These are phyloP conservation scores for Salvelinus sp. DNA, from an alignment of 2,113 vertebrate genomes.

Conservation along the genomic window DNA sequence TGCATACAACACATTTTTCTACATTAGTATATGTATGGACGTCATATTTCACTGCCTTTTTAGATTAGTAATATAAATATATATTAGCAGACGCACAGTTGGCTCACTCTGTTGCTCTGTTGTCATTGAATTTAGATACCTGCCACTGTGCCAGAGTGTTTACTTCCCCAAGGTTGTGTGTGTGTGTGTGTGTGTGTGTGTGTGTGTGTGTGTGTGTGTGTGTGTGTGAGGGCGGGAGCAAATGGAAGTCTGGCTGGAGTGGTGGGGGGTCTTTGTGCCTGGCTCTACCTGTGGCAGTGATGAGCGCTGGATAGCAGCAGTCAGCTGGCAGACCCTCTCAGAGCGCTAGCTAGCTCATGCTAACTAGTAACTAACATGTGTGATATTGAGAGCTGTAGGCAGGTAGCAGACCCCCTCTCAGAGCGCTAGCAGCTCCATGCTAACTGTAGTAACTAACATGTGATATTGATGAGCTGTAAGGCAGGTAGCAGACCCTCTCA, in stretches of 20 bases:
- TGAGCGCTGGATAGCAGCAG: constrained; percentile 41
- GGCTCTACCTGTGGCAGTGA: constrained; percentile 66
- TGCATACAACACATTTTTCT: too few species aligned
- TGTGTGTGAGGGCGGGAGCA: constrained; percentile 38
- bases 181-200: not conserved
- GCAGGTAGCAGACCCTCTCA: constrained; percentile 21
- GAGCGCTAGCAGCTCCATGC: constrained; percentile 28
- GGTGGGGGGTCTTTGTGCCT: constrained; percentile 71
- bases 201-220: not conserved
- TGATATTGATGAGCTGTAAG: too few species aligned
- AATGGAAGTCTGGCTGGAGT: constrained; percentile 58
- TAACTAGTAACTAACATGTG: too few species aligned
- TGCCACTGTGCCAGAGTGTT: constrained; percentile 3
- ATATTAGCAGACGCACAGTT: too few species aligned
- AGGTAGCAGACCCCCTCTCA: constrained; percentile 28
- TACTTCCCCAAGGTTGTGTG: constrained; percentile 37
- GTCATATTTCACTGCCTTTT: too few species aligned
- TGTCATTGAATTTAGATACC: not conserved
- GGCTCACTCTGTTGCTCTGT: too few species aligned
- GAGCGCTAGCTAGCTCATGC: constrained; percentile 32
- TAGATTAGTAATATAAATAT: too few species aligned
- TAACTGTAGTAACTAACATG: too few species aligned
- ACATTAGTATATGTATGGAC: too few species aligned
- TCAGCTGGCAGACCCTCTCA: constrained; percentile 35
- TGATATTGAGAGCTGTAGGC: too few species aligned